Conservation (phyloP, 2,113 vertebrate genomes). For the Acrocephalus kingi region DNA sequence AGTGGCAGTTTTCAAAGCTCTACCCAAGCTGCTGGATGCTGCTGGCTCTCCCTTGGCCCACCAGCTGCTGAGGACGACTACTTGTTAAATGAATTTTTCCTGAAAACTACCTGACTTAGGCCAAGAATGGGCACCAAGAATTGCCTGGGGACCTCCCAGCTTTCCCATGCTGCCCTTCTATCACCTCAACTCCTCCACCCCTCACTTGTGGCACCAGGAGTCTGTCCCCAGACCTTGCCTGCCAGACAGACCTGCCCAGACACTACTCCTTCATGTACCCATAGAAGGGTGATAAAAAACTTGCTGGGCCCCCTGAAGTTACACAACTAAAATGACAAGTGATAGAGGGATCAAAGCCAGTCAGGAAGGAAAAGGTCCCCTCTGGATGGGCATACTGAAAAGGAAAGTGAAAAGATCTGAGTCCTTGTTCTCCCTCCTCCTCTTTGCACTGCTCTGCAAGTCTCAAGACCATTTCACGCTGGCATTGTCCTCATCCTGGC, state of each 20-base stretch:
- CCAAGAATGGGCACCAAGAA: background rate
- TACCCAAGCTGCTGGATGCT: background rate
- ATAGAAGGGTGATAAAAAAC: background rate
- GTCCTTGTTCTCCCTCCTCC: background rate
- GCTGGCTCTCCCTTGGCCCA: background rate
- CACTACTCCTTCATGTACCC: background rate
- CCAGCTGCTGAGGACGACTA: background rate
- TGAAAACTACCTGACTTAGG: background rate
- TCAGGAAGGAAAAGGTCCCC: background rate
- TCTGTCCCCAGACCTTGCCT: background rate
- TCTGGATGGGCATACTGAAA: background rate
- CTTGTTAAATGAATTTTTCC: background rate
- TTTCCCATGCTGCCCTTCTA: background rate
- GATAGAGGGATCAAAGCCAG: background rate
- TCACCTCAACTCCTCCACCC: background rate
- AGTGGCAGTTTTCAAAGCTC: background rate
- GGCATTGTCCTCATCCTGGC: background rate
- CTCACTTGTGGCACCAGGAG: fast-evolving
- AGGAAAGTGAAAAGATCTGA: background rate
- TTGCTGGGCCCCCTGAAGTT: background rate
- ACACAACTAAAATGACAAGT: background rate
- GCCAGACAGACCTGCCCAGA: background rate
- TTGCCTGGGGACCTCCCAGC: background rate
- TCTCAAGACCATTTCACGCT: background rate
- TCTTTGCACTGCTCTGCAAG: background rate